Percentiles rank a stretch among this genome's conserved stretches.
Conservation (phyloP, 2,797 vertebrate genomes). For the Percopsis omiscomaycus region DNA sequence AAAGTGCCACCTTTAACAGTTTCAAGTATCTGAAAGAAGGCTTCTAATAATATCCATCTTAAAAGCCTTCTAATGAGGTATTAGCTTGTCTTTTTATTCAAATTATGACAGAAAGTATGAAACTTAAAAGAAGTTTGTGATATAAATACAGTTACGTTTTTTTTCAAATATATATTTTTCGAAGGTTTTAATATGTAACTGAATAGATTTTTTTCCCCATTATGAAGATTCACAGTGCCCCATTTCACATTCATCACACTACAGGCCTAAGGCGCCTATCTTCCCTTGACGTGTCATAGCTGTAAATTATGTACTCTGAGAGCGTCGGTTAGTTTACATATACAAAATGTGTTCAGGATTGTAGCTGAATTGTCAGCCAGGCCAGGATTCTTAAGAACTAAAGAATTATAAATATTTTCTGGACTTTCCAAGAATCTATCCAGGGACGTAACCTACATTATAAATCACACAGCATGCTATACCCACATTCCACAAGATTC, state of each 20-base stretch:
- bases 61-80: no score
- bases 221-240: not conserved
- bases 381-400: not conserved
- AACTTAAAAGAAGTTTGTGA: no score
- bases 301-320: not conserved
- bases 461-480: conserved; percentile 47
- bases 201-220: no score
- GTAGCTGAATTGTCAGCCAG: not conserved
- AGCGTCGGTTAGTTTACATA: not conserved
- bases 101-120: no score
- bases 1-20: conserved; percentile 29
- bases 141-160: no score
- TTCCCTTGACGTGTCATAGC: not conserved
- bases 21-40: not conserved
- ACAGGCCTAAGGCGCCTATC: conserved; percentile 30
- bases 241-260: conserved; percentile 50
- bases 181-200: no score
- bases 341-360: not conserved
- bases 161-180: no score
- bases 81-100: no score
- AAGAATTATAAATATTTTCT: conserved; percentile 24
- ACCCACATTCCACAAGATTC: conserved; percentile 60
- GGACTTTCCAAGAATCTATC: conserved; percentile 23
- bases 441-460: conserved; percentile 23
- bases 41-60: no score